Base-by-base conservation (phyloP, 2,797 vertebrate genomes). In the Sphaeramia orbicularis region DNA sequence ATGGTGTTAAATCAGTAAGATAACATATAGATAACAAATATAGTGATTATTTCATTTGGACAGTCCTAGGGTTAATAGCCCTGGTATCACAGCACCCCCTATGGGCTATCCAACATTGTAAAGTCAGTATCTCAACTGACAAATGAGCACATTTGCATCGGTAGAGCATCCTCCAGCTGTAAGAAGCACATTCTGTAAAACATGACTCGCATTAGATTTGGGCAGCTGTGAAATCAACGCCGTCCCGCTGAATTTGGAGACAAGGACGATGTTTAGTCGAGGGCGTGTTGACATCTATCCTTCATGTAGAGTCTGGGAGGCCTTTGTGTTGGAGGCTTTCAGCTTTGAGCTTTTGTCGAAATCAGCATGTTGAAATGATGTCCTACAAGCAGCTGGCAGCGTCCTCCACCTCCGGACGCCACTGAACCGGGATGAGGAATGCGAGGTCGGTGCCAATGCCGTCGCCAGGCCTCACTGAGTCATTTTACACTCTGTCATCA, bases 401-500 rank as follows among this genome's bases (percentile, higher is more conserved):
- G 55, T 27, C 55, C 65, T 14, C 36, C 54, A 61, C 52, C 61
- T 74, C 58, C 0, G 52, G 71, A 73, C 72, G 14, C 56, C 47
- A 4, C 50, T 61, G 77, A 54, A 67, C 71, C 2, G 55, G 69
- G 79, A 74, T 78, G 81, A 85, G 78, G 79, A 56, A 72, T 45
- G 58, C 7, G 76, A 81, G 89, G 85, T 87, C 74, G 62, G 78
- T 68, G 68, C 76, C 80, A 69, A 76, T 76, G 81, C 76, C 86
- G 68, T 27, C 18, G 74, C 80, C 78, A 72, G 65, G 82, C 42
- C 85, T 65, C 78, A 83, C 88, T 71, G 85, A 88, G 80, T 88
- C 87, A 78, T 86, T 90, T 85, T 88, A 88, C 84, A 87, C 80
- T 80, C 79, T 75, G 86, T 88, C 89, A 89, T 89, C 80, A 79